phyloP scores from a whole-genome alignment of 2,797 vertebrate genomes.

The Pelobates cultripes region DNA sequence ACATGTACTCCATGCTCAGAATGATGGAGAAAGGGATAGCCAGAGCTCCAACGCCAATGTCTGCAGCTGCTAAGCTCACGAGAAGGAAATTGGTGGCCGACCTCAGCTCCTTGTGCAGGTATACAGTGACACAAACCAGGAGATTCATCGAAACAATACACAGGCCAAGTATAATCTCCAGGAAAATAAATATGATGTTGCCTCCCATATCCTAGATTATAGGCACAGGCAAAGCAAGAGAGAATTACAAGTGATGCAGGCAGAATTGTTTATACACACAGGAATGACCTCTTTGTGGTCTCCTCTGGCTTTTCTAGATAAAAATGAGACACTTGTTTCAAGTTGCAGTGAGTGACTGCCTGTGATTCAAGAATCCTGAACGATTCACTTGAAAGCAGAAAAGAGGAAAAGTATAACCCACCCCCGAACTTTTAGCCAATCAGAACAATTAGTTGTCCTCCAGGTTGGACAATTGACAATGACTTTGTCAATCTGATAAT shows the following conservation, averaged over 20 bases:
- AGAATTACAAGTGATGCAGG: background rate
- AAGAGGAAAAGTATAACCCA: too few relatives aligned
- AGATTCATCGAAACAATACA: slow-evolving; percentile 51
- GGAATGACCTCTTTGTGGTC: too few relatives aligned
- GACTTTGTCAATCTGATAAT: too few relatives aligned
- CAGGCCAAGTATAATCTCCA: slow-evolving; percentile 49
- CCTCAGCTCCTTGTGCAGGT: slow-evolving; percentile 54
- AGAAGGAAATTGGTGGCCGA: slow-evolving; percentile 67
- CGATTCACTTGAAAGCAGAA: too few relatives aligned
- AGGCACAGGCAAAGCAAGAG: background rate
- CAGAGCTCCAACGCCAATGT: slow-evolving; percentile 70
- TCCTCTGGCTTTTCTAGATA: too few relatives aligned
- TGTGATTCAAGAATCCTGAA: too few relatives aligned
- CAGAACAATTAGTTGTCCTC: too few relatives aligned
- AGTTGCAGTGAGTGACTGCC: too few relatives aligned
- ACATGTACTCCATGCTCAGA: slow-evolving; percentile 72
- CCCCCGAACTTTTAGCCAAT: too few relatives aligned
- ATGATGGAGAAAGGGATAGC: slow-evolving; percentile 72
- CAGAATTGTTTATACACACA: too few relatives aligned
- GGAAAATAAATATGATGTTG: slow-evolving; percentile 46
- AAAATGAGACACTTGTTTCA: too few relatives aligned
- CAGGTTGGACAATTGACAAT: too few relatives aligned
- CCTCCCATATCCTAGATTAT: slow-evolving; percentile 31
- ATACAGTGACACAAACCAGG: slow-evolving; percentile 55
- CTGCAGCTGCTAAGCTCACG: slow-evolving; percentile 73